A percentile compares a stretch with the other conserved stretches of the same genome.
These are phyloP conservation scores for Bathynomus jamesi DNA, from an alignment of 1,140 invertebrate species.

Conservation along the genomic window DNA sequence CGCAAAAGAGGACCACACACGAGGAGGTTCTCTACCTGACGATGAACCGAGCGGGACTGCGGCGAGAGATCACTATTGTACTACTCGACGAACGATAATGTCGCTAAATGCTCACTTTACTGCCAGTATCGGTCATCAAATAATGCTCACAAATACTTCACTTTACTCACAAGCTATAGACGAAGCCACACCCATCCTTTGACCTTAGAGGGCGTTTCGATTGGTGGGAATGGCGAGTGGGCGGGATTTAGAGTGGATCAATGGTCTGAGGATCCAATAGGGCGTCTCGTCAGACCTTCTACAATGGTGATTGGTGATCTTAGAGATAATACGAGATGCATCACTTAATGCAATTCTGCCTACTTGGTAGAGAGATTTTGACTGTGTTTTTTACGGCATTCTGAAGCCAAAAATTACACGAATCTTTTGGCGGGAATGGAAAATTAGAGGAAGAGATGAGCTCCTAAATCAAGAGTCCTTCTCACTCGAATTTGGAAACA, in stretches of 20 bases:
- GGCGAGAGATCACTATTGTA: constrained; percentile 31
- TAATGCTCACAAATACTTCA: constrained; percentile 38
- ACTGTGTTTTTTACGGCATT: constrained; percentile 31
- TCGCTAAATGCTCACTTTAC: constrained; percentile 35
- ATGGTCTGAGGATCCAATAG: constrained; percentile 18
- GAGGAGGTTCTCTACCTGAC: constrained; percentile 11
- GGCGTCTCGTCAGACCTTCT: background rate
- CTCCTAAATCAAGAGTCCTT: constrained; percentile 14
- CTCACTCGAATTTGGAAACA: background rate
- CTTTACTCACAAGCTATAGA: constrained; percentile 27
- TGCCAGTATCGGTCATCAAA: constrained; percentile 36
- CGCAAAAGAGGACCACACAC: background rate
- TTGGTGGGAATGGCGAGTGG: constrained; percentile 19
- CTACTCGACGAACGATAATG: constrained; percentile 30
- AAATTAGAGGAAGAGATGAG: constrained; percentile 22
- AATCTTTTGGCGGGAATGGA: constrained; percentile 28
- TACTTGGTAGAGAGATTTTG: constrained; percentile 35
- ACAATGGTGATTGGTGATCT: constrained; percentile 7
- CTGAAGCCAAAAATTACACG: constrained; percentile 31
- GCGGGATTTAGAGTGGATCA: constrained; percentile 18
- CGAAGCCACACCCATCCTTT: constrained; percentile 16
- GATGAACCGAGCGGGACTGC: constrained; percentile 16
- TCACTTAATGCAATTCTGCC: constrained; percentile 32
- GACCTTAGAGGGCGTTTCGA: too few species aligned
- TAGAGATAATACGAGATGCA: constrained; percentile 28